A percentile compares a stretch with the other conserved stretches of the same genome.
Evolutionary conservation across 2,888 invertebrate genomes (phyloP).

Genomic region (Tiliacea aurago): DNA sequence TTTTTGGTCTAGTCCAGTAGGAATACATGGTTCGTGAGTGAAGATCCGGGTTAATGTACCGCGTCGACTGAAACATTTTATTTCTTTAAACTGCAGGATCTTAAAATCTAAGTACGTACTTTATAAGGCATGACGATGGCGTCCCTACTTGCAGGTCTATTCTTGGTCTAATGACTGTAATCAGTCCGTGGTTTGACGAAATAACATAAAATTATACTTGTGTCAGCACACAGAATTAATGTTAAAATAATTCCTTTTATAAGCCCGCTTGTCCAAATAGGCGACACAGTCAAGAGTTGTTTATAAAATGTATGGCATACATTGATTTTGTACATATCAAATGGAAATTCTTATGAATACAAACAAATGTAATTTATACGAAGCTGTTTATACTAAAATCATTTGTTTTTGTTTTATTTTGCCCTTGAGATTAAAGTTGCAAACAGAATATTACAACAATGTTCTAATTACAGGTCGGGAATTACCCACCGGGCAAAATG

Average conservation of each 20-base stretch:
- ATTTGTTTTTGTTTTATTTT: slow-evolving; percentile 26
- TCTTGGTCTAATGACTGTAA: background rate
- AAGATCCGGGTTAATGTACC: slow-evolving; percentile 62
- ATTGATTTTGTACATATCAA: slow-evolving; percentile 36
- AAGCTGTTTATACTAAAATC: slow-evolving; percentile 1
- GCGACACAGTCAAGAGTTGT: slow-evolving; percentile 9
- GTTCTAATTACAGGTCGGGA: slow-evolving; percentile 87
- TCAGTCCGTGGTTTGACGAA: slow-evolving; percentile 8
- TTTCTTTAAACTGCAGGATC: slow-evolving; percentile 51
- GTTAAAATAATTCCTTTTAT: slow-evolving; percentile 34
- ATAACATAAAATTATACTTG: slow-evolving; percentile 20
- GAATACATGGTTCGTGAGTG: slow-evolving; percentile 60
- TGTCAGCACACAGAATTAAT: slow-evolving; percentile 11
- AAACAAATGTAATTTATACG: slow-evolving; percentile 27
- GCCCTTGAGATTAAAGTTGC: slow-evolving; percentile 29
- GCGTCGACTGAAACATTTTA: slow-evolving; percentile 58
- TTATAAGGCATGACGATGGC: slow-evolving; percentile 40
- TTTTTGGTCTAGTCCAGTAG: slow-evolving; percentile 55
- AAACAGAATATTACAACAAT: slow-evolving; percentile 66
- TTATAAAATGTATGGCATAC: slow-evolving; percentile 29
- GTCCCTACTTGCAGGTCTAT: background rate
- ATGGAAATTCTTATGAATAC: slow-evolving; percentile 37
- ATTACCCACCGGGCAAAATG: slow-evolving; percentile 87
- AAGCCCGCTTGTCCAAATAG: slow-evolving; percentile 17
- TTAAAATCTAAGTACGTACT: slow-evolving; percentile 42